phyloP scores from a whole-genome alignment of 1,140 invertebrate genomes.

The Magallana gigas region DNA sequence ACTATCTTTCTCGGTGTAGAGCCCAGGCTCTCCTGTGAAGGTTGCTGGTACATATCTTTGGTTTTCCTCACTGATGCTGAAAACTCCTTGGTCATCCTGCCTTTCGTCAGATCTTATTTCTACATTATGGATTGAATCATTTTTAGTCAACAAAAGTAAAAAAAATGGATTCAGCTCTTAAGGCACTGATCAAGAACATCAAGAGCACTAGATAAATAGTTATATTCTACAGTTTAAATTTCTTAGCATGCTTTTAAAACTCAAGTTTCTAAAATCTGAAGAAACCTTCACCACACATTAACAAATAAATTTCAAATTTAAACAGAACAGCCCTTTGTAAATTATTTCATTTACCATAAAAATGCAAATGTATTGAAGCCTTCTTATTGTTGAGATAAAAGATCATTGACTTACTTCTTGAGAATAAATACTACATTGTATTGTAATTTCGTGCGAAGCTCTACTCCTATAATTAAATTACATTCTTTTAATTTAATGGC shows the following conservation, averaged over 20 bases:
- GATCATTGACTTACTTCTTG: constrained; percentile 3
- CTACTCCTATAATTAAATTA: not conserved
- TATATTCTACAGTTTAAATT: constrained; percentile 10
- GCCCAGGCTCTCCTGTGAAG: too few species aligned
- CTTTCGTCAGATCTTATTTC: too few species aligned
- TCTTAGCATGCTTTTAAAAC: not conserved
- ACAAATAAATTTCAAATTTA: not conserved
- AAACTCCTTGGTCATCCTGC: too few species aligned
- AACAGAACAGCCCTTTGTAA: not conserved
- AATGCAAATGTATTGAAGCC: constrained; percentile 13
- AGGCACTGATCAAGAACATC: too few species aligned
- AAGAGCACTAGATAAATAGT: not conserved
- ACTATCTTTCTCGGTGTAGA: too few species aligned
- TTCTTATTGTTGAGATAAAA: not conserved
- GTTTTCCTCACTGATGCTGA: too few species aligned
- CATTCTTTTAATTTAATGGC: not conserved
- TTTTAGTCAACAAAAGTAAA: too few species aligned
- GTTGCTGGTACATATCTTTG: too few species aligned
- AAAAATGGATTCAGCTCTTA: too few species aligned
- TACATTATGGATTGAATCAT: too few species aligned
- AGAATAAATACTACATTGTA: not conserved
- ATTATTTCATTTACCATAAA: constrained; percentile 6
- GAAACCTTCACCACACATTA: not conserved
- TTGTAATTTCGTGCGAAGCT: not conserved
- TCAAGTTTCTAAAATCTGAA: not conserved